A percentile compares a stretch with the other conserved stretches of the same genome.
These are phyloP conservation scores for Syngnathus rostellatus DNA, from an alignment of 2,797 vertebrate species.

Conservation along the genomic window DNA sequence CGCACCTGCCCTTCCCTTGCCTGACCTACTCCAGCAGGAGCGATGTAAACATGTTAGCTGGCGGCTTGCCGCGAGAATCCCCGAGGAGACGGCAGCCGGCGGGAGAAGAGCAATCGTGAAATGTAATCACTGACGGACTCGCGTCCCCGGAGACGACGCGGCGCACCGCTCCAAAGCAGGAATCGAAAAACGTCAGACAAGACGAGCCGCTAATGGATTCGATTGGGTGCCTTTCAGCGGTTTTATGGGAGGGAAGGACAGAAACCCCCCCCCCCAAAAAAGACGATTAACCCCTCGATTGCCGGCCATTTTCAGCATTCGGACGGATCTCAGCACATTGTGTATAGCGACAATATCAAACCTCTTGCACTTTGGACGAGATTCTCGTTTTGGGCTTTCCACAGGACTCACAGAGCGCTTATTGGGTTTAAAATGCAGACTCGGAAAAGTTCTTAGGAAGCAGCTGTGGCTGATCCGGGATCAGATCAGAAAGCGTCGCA, in stretches of 20 bases:
- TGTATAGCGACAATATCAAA: too few species aligned
- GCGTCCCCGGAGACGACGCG: not conserved
- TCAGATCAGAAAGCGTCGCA: not conserved
- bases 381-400: not conserved
- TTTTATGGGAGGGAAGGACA: not conserved
- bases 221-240: not conserved
- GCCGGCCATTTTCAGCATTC: too few species aligned
- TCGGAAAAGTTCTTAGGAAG: too few species aligned
- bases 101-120: not conserved
- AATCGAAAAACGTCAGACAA: not conserved
- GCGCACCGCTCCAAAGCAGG: not conserved
- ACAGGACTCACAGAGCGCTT: not conserved
- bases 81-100: not conserved
- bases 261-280: not conserved
- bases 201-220: not conserved
- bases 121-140: not conserved
- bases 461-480: not conserved
- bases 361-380: not conserved
- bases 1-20: too few species aligned
- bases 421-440: not conserved
- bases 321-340: too few species aligned
- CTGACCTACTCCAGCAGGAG: not conserved
- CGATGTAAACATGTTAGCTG: not conserved
- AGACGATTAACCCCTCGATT: not conserved
- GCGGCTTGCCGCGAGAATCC: not conserved